These are phyloP conservation scores for Irena cyanogastra DNA, from an alignment of 2,113 vertebrate species.

Conservation along the genomic window DNA sequence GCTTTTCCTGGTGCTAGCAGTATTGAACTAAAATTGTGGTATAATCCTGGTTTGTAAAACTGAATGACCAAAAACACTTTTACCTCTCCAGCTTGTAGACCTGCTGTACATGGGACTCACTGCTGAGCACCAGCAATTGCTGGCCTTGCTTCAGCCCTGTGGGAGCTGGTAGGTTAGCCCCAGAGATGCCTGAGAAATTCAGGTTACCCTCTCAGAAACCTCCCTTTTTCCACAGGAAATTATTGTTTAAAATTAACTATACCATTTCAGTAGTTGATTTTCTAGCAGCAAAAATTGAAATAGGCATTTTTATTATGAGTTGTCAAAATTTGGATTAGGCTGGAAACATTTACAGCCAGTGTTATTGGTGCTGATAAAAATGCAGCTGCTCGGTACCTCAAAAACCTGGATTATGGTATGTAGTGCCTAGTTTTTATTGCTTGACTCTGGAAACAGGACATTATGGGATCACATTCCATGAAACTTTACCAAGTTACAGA, in stretches of 20 bases:
- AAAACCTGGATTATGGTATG: background rate
- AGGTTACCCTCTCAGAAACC: background rate
- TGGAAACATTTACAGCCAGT: background rate
- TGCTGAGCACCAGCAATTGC: background rate
- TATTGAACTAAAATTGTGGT: background rate
- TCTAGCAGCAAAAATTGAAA: background rate
- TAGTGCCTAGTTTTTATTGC: background rate
- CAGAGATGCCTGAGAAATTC: background rate
- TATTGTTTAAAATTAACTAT: background rate
- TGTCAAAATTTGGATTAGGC: background rate
- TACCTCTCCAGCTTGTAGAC: too few species aligned
- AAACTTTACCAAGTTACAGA: background rate
- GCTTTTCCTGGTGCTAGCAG: background rate
- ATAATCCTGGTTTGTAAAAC: background rate
- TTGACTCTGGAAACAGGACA: background rate
- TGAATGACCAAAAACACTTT: accelerated
- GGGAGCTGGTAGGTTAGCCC: background rate
- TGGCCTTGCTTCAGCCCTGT: background rate
- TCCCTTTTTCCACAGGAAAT: background rate
- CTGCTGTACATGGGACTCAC: background rate
- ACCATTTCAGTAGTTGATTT: background rate
- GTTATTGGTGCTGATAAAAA: background rate
- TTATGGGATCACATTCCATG: background rate
- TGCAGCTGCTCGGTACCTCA: background rate
- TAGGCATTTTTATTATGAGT: background rate